phyloP scores from a whole-genome alignment of 2,797 vertebrate species.

The Onychomys leucogaster region DNA sequence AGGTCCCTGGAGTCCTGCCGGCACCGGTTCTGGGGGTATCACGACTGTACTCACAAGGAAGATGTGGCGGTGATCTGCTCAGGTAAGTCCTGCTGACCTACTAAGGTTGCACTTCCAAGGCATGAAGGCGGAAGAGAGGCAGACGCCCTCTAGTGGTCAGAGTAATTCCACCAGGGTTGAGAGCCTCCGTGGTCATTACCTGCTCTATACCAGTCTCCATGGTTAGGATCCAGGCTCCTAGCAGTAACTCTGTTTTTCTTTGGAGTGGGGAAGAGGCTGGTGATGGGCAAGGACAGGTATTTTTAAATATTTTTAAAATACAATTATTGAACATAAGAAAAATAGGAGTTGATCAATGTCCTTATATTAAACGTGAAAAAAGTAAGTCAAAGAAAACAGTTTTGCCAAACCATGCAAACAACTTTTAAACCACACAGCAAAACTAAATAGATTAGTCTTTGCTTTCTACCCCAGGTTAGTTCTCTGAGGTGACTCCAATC shows the following conservation, averaged over 20 bases:
- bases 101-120: not conserved
- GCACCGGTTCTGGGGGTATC: conserved; percentile 74
- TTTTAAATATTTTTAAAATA: not conserved
- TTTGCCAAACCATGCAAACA: not conserved
- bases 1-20: conserved; percentile 71
- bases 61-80: conserved; percentile 75
- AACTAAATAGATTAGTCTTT: not conserved
- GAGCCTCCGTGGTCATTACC: fast-evolving
- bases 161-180: not conserved
- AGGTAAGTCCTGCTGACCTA: conserved; percentile 43
- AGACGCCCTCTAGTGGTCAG: too few species aligned
- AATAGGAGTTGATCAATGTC: not conserved
- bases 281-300: too few species aligned
- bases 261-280: too few species aligned
- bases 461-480: not conserved
- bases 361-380: not conserved
- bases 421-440: not conserved
- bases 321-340: not conserved
- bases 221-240: not conserved
- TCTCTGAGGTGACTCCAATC: not conserved
- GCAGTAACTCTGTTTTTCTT: not conserved
- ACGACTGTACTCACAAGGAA: conserved; percentile 81
- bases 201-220: not conserved
- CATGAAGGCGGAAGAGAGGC: too few species aligned
- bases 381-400: not conserved